Evolutionary conservation across 2,797 vertebrate genomes (phyloP).

Genomic region (Fistularia tabacaria): DNA sequence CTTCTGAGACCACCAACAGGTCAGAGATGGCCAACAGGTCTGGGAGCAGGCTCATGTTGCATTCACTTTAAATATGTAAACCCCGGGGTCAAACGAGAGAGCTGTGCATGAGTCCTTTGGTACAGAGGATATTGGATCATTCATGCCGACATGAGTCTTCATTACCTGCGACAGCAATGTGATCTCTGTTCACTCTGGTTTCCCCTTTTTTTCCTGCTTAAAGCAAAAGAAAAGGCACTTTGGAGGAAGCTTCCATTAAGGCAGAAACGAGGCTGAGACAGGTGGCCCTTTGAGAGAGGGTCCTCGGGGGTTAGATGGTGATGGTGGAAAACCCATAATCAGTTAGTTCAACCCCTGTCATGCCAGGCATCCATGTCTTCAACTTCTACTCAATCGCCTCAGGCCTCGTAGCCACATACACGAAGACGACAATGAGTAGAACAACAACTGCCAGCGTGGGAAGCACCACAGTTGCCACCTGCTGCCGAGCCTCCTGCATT

Average conservation of each 20-base stretch:
- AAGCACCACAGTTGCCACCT: conserved; percentile 89
- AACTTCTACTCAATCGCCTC: conserved; percentile 75
- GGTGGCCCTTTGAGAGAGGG: too few relatives aligned
- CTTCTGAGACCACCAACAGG: neutral
- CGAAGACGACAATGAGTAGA: conserved; percentile 89
- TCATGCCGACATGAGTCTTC: neutral
- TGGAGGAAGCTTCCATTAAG: too few relatives aligned
- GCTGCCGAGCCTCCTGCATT: conserved; percentile 94
- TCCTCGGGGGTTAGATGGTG: neutral
- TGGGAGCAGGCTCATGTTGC: neutral
- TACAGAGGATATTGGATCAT: conserved; percentile 27
- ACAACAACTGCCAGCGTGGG: conserved; percentile 87
- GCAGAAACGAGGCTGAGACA: too few relatives aligned
- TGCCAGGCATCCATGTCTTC: neutral
- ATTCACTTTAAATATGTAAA: conserved; percentile 7
- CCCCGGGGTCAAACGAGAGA: conserved; percentile 24
- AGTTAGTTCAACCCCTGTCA: neutral
- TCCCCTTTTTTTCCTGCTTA: too few relatives aligned
- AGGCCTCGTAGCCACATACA: conserved; percentile 93
- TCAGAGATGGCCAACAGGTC: too few relatives aligned
- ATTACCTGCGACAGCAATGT: too few relatives aligned
- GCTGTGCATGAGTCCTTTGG: conserved; percentile 50
- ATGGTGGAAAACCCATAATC: neutral
- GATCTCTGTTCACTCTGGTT: too few relatives aligned
- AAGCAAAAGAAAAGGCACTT: too few relatives aligned